Percentiles rank a stretch among this genome's conserved stretches.
phyloP scores from a whole-genome alignment of 2,797 vertebrate genomes.

The Galagoides demidoff region DNA sequence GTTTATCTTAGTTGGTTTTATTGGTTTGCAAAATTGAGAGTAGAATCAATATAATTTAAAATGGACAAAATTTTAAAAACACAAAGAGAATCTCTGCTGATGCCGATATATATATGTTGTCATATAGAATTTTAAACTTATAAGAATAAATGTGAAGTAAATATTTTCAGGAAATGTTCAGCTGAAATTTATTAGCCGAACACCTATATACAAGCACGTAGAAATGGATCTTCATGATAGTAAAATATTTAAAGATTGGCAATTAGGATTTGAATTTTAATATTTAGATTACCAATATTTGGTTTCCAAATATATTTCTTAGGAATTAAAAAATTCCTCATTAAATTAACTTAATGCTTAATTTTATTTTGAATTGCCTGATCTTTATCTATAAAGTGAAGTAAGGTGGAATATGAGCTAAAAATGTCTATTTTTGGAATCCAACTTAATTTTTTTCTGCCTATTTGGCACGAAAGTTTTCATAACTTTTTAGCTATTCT shows the following conservation, averaged over 20 bases:
- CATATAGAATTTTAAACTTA: neutral
- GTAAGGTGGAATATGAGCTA: neutral
- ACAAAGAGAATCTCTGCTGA: neutral
- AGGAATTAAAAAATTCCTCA: neutral
- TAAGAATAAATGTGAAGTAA: neutral
- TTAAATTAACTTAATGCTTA: neutral
- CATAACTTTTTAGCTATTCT: neutral
- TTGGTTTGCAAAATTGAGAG: constrained; percentile 24
- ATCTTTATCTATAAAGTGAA: neutral
- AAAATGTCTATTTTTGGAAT: neutral
- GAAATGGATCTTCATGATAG: neutral
- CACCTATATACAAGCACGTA: neutral
- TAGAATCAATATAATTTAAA: neutral
- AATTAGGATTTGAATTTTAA: neutral
- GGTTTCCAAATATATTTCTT: neutral
- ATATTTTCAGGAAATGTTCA: neutral
- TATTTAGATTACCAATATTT: neutral
- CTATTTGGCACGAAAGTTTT: neutral
- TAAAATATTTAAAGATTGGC: neutral
- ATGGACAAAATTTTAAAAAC: neutral
- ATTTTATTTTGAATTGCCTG: constrained; percentile 22
- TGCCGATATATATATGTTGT: neutral
- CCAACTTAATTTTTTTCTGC: neutral
- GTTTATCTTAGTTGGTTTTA: neutral
- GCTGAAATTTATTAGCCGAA: too few relatives aligned